Evolutionary conservation across 1,140 invertebrate genomes (phyloP).

Genomic region (Drosophila bipectinata): DNA sequence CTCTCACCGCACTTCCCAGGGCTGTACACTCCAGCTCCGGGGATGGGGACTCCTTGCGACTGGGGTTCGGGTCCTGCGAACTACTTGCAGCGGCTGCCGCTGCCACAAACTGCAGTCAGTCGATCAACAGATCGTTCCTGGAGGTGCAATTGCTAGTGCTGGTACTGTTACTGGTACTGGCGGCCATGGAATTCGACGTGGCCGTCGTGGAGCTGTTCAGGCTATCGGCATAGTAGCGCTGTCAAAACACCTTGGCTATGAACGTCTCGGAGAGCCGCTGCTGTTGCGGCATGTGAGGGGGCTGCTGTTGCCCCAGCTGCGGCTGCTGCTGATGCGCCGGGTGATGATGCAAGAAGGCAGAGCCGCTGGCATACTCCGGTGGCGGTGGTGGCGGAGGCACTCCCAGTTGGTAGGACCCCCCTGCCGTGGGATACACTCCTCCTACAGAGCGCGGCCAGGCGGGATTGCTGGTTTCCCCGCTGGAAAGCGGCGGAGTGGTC

Average conservation of each 20-base stretch:
- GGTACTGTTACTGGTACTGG: conserved; percentile 10
- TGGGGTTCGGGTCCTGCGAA: conserved; percentile 5
- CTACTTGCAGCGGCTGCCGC: conserved; percentile 42
- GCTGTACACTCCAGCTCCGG: conserved; percentile 56
- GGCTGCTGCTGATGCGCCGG: conserved; percentile 33
- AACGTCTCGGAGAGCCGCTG: conserved; percentile 72
- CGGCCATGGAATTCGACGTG: conserved; percentile 22
- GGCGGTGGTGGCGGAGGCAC: conserved; percentile 40
- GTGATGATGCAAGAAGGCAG: conserved; percentile 56
- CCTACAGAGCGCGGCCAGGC: conserved; percentile 58
- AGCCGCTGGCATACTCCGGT: conserved; percentile 55
- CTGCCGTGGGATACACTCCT: conserved; percentile 14
- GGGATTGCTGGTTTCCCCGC: conserved; percentile 67
- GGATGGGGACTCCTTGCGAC: conserved; percentile 12
- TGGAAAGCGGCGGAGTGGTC: conserved; percentile 75
- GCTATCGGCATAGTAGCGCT: conserved; percentile 81
- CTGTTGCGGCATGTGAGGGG: conserved; percentile 45
- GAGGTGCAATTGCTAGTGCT: conserved; percentile 9
- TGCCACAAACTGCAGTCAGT: conserved; percentile 54
- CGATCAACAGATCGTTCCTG: conserved; percentile 41
- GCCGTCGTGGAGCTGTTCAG: conserved; percentile 52
- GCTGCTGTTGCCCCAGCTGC: conserved; percentile 29
- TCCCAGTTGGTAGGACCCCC: conserved; percentile 41
- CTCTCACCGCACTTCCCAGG: conserved; percentile 68
- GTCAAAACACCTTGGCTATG: conserved; percentile 84